phyloP scores from a whole-genome alignment of 2,888 invertebrate species.

The Mystacides longicornis region DNA sequence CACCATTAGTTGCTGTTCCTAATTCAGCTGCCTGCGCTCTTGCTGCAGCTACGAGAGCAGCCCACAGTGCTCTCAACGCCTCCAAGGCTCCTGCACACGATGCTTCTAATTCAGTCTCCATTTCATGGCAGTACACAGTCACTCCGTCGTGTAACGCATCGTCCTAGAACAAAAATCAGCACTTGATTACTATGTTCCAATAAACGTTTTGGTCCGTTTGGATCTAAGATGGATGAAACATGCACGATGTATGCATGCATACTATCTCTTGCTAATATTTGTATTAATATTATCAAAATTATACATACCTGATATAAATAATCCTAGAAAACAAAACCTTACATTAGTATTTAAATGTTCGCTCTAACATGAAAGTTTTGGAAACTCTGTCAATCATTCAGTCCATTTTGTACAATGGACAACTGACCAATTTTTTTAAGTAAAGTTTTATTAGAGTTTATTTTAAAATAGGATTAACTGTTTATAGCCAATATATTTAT shows the following conservation, averaged over 20 bases:
- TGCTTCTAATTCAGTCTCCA: conserved; percentile 34
- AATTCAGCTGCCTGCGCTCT: conserved; percentile 79
- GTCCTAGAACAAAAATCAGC: conserved; percentile 16
- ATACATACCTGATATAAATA: conserved; percentile 1
- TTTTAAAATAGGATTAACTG: too few relatives aligned
- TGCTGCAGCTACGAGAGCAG: conserved; percentile 70
- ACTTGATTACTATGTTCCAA: not conserved
- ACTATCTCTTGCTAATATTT: not conserved
- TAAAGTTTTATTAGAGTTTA: too few relatives aligned
- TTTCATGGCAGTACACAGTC: conserved; percentile 20
- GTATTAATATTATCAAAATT: not conserved
- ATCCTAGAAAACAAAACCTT: not conserved
- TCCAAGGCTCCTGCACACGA: conserved; percentile 31
- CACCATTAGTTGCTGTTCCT: conserved; percentile 63
- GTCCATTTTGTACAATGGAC: too few relatives aligned
- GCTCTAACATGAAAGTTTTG: not conserved
- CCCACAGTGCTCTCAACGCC: conserved; percentile 50
- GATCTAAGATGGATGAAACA: not conserved
- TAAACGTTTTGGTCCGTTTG: not conserved
- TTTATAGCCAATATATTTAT: too few relatives aligned
- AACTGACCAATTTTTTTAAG: too few relatives aligned
- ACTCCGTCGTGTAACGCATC: conserved; percentile 24
- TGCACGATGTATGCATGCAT: not conserved
- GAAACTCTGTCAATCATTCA: too few relatives aligned
- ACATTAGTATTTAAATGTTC: not conserved